Evolutionary conservation across 1,140 invertebrate genomes (phyloP).

Genomic region (Doryteuthis pealeii): DNA sequence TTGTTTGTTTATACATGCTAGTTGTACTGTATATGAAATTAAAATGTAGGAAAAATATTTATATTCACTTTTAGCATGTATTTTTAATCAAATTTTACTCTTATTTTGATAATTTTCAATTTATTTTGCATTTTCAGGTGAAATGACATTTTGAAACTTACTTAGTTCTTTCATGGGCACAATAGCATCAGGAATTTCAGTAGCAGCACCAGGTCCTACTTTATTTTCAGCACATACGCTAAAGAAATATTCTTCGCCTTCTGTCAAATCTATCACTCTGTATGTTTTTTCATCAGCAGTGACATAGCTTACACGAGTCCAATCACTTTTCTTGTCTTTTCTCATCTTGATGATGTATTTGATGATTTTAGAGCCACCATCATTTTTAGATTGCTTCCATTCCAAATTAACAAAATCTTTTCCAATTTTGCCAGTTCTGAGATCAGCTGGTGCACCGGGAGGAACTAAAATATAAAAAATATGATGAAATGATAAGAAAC

Average conservation of each 20-base stretch:
- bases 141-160: conserved; percentile 42
- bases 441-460: conserved; percentile 62
- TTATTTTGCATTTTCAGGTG: too few relatives aligned
- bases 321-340: conserved; percentile 37
- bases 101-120: too few relatives aligned
- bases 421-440: conserved; percentile 90
- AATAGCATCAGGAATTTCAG: conserved; percentile 87
- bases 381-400: conserved; percentile 86
- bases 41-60: too few relatives aligned
- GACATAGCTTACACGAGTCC: conserved; percentile 58
- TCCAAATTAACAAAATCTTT: conserved; percentile 84
- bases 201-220: conserved; percentile 87
- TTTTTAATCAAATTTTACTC: too few relatives aligned
- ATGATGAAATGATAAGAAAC: too few relatives aligned
- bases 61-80: too few relatives aligned
- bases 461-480: conserved; percentile 70
- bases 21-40: too few relatives aligned
- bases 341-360: conserved; percentile 65
- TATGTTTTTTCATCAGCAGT: conserved; percentile 46
- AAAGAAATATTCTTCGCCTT: conserved; percentile 93
- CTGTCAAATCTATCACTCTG: conserved; percentile 86
- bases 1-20: too few relatives aligned
- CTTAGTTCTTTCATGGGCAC: conserved; percentile 92
- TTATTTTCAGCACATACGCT: conserved; percentile 94
- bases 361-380: conserved; percentile 5